Evolutionary conservation across 2,797 vertebrate genomes (phyloP).

Genomic region (Syngnathus rostellatus): DNA sequence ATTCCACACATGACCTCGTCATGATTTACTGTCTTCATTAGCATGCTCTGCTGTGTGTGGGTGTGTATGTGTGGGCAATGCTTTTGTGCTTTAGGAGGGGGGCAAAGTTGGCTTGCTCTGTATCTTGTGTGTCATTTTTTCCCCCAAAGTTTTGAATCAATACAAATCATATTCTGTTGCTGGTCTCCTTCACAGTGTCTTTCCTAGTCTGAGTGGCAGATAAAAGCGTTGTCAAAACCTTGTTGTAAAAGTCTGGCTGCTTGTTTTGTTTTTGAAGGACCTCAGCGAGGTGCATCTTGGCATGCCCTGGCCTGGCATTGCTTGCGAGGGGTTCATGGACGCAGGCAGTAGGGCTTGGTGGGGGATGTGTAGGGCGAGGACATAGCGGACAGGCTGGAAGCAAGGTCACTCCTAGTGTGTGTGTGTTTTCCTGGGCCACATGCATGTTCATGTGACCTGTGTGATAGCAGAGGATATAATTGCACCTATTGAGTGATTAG

Average conservation of each 20-base stretch:
- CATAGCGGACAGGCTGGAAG: slow-evolving; percentile 61
- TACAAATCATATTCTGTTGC: slow-evolving; percentile 11
- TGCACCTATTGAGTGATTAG: neutral
- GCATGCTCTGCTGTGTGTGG: slow-evolving; percentile 31
- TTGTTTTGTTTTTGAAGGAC: slow-evolving; percentile 26
- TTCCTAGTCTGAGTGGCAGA: neutral
- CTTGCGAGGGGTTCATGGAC: slow-evolving; percentile 19
- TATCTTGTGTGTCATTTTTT: slow-evolving; percentile 44
- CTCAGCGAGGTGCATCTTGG: slow-evolving; percentile 17
- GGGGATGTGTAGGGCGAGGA: slow-evolving; percentile 55
- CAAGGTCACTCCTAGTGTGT: slow-evolving; percentile 73
- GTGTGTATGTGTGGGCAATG: slow-evolving; percentile 43
- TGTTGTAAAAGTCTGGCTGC: neutral
- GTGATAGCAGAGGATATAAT: slow-evolving; percentile 22
- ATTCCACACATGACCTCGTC: slow-evolving; percentile 69
- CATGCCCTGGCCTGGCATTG: neutral
- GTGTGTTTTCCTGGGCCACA: slow-evolving; percentile 16
- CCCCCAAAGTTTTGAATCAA: slow-evolving; percentile 33
- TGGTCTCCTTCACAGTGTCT: neutral
- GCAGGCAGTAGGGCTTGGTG: slow-evolving; percentile 55
- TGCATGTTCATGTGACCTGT: slow-evolving; percentile 14
- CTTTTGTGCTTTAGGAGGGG: slow-evolving; percentile 50
- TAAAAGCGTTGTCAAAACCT: neutral
- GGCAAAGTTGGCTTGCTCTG: slow-evolving; percentile 36
- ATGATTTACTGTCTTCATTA: slow-evolving; percentile 73